Conservation (phyloP, 2,888 invertebrate genomes). For the Agrochola lota region DNA sequence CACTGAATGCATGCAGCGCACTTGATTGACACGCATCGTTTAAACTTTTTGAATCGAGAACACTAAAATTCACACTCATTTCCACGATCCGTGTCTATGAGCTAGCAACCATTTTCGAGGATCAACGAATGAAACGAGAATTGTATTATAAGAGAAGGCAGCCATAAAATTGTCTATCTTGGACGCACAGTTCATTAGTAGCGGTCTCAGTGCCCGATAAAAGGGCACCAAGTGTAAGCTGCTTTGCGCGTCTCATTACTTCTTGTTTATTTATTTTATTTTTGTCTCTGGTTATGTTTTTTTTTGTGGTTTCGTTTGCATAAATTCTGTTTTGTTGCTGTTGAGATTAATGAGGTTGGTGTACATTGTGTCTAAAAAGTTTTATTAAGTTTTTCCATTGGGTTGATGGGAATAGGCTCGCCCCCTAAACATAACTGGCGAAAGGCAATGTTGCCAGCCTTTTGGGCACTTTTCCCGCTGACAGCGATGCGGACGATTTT, state of each 20-base stretch:
- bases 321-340: conserved; percentile 50
- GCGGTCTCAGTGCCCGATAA: conserved; percentile 67
- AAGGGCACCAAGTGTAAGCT: conserved; percentile 72
- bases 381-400: no score
- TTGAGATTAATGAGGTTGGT: conserved; percentile 34
- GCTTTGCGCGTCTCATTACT: conserved; percentile 72
- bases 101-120: conserved; percentile 27
- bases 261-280: conserved; percentile 50
- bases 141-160: conserved; percentile 51
- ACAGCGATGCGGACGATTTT: no score
- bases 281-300: conserved; percentile 53
- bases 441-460: no score
- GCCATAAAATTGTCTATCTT: conserved; percentile 78
- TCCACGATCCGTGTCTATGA: conserved; percentile 20
- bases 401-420: no score
- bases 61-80: conserved; percentile 11
- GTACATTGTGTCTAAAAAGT: background rate
- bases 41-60: conserved; percentile 18
- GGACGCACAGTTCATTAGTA: conserved; percentile 78
- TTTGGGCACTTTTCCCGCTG: no score
- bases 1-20: background rate
- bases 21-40: background rate
- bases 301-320: conserved; percentile 52
- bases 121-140: conserved; percentile 46
- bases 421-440: no score